These are phyloP conservation scores for Brotula barbata DNA, from an alignment of 2,797 vertebrate species.

Conservation along the genomic window DNA sequence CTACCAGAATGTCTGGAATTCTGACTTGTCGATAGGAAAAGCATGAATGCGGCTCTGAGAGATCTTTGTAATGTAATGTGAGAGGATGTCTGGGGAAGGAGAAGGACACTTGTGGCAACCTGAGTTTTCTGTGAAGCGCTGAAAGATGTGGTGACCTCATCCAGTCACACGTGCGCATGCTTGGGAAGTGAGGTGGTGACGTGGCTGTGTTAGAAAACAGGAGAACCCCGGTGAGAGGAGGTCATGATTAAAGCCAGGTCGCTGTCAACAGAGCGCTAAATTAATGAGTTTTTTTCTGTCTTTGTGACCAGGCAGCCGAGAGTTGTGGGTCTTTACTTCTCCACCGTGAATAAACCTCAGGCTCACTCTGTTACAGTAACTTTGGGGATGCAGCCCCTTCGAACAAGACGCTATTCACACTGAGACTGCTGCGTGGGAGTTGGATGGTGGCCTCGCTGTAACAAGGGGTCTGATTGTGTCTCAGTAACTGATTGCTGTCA, in stretches of 20 bases:
- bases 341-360: slow-evolving; percentile 17
- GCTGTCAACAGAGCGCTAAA: slow-evolving; percentile 1
- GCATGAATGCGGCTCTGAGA: slow-evolving; percentile 27
- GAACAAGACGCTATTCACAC: slow-evolving; percentile 66
- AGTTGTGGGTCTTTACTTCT: slow-evolving; percentile 16
- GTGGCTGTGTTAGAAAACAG: slow-evolving; percentile 21
- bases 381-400: slow-evolving; percentile 41
- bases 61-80: slow-evolving; percentile 48
- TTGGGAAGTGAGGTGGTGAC: slow-evolving; percentile 35
- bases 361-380: slow-evolving; percentile 23
- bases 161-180: slow-evolving; percentile 31
- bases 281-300: neutral
- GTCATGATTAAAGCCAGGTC: neutral
- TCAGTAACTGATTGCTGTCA: slow-evolving; percentile 25
- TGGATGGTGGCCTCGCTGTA: slow-evolving; percentile 34
- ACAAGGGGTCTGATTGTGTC: slow-evolving; percentile 65
- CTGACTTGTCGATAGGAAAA: slow-evolving; percentile 45
- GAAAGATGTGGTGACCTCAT: slow-evolving; percentile 36
- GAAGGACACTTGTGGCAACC: slow-evolving; percentile 46
- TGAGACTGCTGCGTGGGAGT: slow-evolving; percentile 42
- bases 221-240: slow-evolving; percentile 2
- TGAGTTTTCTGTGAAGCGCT: slow-evolving; percentile 21
- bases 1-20: slow-evolving; percentile 52
- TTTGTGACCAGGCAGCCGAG: slow-evolving; percentile 6
- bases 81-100: slow-evolving; percentile 40